Evolutionary conservation across 1,140 invertebrate species (phyloP).

Genomic region (Sminthurinus signatus): DNA sequence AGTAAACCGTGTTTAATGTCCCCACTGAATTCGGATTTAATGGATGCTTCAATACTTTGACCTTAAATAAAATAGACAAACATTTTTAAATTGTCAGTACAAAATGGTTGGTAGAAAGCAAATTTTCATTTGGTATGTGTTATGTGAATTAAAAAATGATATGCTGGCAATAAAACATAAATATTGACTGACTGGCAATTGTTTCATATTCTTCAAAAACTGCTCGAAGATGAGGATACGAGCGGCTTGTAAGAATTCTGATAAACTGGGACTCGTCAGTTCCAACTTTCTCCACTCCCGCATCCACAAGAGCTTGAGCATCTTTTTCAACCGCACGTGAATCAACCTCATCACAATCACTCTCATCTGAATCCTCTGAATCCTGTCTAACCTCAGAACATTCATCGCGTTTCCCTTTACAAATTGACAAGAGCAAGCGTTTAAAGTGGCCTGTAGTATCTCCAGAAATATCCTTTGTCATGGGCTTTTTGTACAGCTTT

Average conservation of each 20-base stretch:
- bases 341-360: too few species aligned
- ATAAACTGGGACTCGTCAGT: conserved; percentile 84
- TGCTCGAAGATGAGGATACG: conserved; percentile 69
- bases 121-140: too few species aligned
- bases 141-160: too few species aligned
- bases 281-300: conserved; percentile 72
- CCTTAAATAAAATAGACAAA: conserved; percentile 51
- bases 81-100: too few species aligned
- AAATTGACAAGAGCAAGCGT: conserved; percentile 75
- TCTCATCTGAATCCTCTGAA: too few species aligned
- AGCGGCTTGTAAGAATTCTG: conserved; percentile 67
- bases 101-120: too few species aligned
- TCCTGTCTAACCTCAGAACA: conserved; percentile 55
- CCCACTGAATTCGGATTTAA: conserved; percentile 82
- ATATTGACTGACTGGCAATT: too few species aligned
- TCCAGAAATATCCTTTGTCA: conserved; percentile 81
- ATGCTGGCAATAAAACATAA: too few species aligned
- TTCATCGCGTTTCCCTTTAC: conserved; percentile 58
- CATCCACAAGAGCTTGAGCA: conserved; percentile 55
- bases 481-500: conserved; percentile 66
- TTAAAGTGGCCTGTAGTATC: conserved; percentile 93
- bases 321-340: conserved; percentile 57
- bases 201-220: conserved; percentile 71
- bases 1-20: conserved; percentile 74
- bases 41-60: conserved; percentile 71